phyloP scores from a whole-genome alignment of 2,797 vertebrate species.

The Apogon hyalosoma region DNA sequence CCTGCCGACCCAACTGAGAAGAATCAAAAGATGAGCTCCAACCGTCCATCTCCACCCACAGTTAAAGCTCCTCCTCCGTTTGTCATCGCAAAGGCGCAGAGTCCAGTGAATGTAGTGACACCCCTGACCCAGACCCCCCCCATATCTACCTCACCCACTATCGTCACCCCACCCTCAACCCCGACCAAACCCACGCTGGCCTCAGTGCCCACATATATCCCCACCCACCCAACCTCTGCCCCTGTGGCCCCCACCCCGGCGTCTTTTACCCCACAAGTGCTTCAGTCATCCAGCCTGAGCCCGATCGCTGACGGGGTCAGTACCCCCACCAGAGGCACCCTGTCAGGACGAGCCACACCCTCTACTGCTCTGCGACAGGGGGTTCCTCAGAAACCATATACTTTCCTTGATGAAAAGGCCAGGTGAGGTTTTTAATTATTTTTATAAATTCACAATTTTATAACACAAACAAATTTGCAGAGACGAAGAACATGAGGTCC shows the following conservation, averaged over 20 bases:
- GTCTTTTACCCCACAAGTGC: conserved; percentile 76
- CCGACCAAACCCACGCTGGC: conserved; percentile 66
- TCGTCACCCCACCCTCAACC: conserved; percentile 53
- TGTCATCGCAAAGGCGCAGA: conserved; percentile 79
- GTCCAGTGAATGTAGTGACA: conserved; percentile 80
- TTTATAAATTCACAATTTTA: too few species aligned
- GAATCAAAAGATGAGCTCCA: conserved; percentile 6
- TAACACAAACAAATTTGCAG: too few species aligned
- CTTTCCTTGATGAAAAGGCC: conserved; percentile 94
- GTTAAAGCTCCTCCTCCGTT: conserved; percentile 71
- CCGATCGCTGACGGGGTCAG: conserved; percentile 78
- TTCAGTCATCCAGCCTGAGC: conserved; percentile 82
- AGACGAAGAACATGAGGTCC: too few species aligned
- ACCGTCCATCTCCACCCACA: conserved; percentile 38
- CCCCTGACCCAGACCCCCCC: conserved; percentile 75
- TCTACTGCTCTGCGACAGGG: conserved; percentile 87
- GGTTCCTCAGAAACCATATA: conserved; percentile 95
- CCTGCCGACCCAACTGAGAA: neutral
- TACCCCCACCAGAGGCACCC: conserved; percentile 65
- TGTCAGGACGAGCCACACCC: conserved; percentile 64
- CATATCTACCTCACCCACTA: conserved; percentile 44
- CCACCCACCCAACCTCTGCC: conserved; percentile 47
- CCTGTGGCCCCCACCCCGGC: conserved; percentile 52
- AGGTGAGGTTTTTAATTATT: conserved; percentile 82
- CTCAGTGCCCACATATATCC: conserved; percentile 68